These are phyloP conservation scores for Neodiprion virginianus DNA, from an alignment of 1,140 invertebrate species.

Conservation along the genomic window DNA sequence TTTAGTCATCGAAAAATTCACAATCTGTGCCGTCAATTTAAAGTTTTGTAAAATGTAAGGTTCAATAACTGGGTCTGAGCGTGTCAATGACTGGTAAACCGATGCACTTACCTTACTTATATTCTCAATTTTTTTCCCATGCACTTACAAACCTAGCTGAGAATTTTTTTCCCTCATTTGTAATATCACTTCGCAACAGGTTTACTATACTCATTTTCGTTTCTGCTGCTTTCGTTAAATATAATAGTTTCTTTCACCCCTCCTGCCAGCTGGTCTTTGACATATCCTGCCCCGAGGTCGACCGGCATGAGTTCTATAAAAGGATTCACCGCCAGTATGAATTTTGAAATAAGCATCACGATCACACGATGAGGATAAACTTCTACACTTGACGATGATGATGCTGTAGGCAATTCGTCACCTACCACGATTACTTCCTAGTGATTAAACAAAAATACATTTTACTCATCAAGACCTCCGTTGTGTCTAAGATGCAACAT, in stretches of 20 bases:
- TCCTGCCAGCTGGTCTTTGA: conserved; percentile 53
- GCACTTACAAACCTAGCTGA: too few species aligned
- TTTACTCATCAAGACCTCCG: conserved; percentile 49
- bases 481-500: conserved; percentile 69
- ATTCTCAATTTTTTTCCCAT: too few species aligned
- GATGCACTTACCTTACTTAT: too few species aligned
- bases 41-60: too few species aligned
- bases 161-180: too few species aligned
- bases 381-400: not conserved
- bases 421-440: not conserved
- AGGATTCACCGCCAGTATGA: conserved; percentile 76
- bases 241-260: conserved; percentile 46
- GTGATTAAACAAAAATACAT: not conserved
- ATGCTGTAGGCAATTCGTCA: not conserved
- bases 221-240: conserved; percentile 39
- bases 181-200: conserved; percentile 24
- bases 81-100: too few species aligned
- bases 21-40: too few species aligned
- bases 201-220: conserved; percentile 46
- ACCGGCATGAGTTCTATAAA: conserved; percentile 73
- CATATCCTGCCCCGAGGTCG: conserved; percentile 69
- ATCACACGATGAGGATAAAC: not conserved
- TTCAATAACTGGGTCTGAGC: too few species aligned
- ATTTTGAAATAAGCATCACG: conserved; percentile 63
- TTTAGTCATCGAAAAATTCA: too few species aligned